These are phyloP conservation scores for Harpalus rufipes DNA, from an alignment of 2,888 invertebrate genomes.

Conservation along the genomic window DNA sequence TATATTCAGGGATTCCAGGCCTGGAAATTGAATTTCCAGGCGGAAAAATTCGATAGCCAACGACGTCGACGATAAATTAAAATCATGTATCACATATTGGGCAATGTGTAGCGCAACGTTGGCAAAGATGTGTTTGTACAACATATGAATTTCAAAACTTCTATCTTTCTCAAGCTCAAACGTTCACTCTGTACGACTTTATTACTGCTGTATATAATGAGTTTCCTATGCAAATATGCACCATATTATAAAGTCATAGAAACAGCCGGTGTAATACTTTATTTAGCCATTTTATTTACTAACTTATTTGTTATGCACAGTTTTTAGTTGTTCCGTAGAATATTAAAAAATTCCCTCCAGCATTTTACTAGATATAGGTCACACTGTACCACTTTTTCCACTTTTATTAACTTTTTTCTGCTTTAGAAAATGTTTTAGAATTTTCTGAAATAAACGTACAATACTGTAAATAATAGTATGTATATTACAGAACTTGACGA, in stretches of 20 bases:
- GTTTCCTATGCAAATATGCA: background rate
- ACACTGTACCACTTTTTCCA: no score
- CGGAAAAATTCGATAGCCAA: slow-evolving; percentile 50
- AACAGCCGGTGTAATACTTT: background rate
- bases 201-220: background rate
- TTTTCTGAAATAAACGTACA: no score
- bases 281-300: background rate
- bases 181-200: background rate
- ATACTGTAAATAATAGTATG: no score
- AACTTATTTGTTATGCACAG: background rate
- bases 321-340: background rate
- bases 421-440: no score
- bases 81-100: slow-evolving; percentile 33
- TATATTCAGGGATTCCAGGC: slow-evolving; percentile 22
- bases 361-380: no score
- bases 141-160: slow-evolving; percentile 18
- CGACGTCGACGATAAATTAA: slow-evolving; percentile 44
- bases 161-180: background rate
- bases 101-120: background rate
- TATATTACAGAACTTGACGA: no score
- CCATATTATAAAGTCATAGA: background rate
- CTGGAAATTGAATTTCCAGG: slow-evolving; percentile 36
- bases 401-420: no score
- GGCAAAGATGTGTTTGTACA: slow-evolving; percentile 13
- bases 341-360: no score